These are phyloP conservation scores for Ceratotherium simum DNA, from an alignment of 2,113 vertebrate genomes.

Conservation along the genomic window DNA sequence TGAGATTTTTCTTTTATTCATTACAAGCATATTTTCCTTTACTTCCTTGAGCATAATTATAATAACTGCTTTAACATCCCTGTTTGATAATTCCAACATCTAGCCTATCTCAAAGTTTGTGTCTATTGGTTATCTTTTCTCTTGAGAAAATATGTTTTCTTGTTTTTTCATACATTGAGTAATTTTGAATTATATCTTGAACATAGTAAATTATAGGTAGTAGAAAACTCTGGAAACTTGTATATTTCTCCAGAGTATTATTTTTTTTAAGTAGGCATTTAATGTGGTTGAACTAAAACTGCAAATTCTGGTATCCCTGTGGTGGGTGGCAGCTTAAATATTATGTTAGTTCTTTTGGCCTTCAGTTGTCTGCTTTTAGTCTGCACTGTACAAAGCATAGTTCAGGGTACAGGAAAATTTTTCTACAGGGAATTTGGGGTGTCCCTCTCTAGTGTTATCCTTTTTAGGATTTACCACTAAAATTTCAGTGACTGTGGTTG, in stretches of 20 bases:
- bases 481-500: background rate
- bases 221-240: background rate
- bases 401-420: background rate
- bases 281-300: background rate
- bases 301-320: background rate
- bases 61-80: background rate
- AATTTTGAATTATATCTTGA: background rate
- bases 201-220: background rate
- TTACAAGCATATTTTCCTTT: background rate
- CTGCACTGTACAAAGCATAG: background rate
- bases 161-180: background rate
- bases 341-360: fast-evolving
- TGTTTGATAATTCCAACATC: background rate
- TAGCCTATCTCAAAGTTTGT: background rate
- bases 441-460: fast-evolving
- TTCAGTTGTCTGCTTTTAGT: background rate
- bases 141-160: background rate
- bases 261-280: background rate
- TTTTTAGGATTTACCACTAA: background rate
- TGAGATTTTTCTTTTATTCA: background rate
- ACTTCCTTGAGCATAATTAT: background rate
- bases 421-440: background rate
- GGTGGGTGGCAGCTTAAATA: background rate
- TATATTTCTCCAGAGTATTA: background rate
- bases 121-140: background rate